A percentile compares a stretch with the other conserved stretches of the same genome.
Evolutionary conservation across 2,888 invertebrate genomes (phyloP).

Genomic region (Diplolepis rosae): DNA sequence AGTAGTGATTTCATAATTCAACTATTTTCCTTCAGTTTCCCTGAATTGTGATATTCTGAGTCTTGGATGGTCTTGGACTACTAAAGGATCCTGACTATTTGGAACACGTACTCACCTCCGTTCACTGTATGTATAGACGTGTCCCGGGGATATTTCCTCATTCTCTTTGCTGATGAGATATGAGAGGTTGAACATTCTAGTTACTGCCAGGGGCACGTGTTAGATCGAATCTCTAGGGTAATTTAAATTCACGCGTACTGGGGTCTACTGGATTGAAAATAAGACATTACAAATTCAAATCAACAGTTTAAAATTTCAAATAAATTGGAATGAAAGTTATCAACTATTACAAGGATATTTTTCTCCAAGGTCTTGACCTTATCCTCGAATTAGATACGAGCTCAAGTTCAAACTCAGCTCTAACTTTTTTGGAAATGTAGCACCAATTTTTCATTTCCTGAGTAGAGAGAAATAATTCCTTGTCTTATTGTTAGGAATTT

Average conservation of each 20-base stretch:
- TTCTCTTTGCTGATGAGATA: background rate
- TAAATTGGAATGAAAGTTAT: background rate
- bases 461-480: too few relatives aligned
- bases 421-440: background rate
- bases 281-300: background rate
- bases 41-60: too few relatives aligned
- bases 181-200: background rate
- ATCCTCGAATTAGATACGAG: background rate
- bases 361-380: background rate
- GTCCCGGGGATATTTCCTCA: conserved; percentile 19
- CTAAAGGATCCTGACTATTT: background rate
- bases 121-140: background rate
- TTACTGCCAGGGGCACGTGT: background rate
- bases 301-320: background rate
- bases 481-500: too few relatives aligned
- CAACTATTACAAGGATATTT: background rate
- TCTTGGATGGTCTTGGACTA: too few relatives aligned
- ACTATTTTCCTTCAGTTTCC: too few relatives aligned
- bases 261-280: background rate
- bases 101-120: background rate
- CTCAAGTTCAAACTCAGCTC: background rate
- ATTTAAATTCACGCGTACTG: background rate
- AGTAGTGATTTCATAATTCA: too few relatives aligned
- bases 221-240: background rate
- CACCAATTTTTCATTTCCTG: too few relatives aligned